Evolutionary conservation across 2,113 vertebrate genomes (phyloP).

Genomic region (Apteryx mantelli): DNA sequence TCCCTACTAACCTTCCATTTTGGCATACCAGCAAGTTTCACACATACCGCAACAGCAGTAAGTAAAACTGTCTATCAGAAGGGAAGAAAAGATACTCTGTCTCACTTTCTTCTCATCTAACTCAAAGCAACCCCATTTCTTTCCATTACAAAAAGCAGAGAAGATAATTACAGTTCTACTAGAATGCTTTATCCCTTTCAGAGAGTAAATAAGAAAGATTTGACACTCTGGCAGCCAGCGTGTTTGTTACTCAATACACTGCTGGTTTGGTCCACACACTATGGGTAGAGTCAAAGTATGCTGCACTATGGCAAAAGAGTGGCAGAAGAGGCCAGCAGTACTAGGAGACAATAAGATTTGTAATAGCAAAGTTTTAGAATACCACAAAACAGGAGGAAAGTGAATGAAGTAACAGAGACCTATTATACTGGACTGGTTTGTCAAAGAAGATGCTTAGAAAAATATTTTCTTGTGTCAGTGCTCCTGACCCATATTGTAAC

Average conservation of each 20-base stretch:
- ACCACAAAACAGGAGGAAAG: not conserved
- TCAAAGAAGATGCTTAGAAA: not conserved
- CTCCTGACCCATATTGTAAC: not conserved
- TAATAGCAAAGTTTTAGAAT: not conserved
- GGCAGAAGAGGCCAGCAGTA: not conserved
- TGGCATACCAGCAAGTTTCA: not conserved
- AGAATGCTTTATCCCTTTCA: not conserved
- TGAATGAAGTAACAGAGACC: not conserved
- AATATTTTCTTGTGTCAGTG: not conserved
- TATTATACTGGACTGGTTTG: not conserved
- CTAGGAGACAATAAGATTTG: not conserved
- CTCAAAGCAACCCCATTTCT: not conserved
- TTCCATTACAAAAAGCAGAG: not conserved
- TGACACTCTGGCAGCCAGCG: not conserved
- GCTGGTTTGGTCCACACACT: not conserved
- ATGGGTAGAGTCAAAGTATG: too few species aligned
- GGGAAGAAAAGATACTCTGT: not conserved
- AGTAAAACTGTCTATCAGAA: not conserved
- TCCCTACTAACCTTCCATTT: not conserved
- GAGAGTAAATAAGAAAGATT: not conserved
- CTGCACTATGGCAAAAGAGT: not conserved
- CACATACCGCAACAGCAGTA: not conserved
- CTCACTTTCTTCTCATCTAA: not conserved
- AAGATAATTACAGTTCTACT: not conserved
- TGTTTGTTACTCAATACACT: too few species aligned